phyloP scores from a whole-genome alignment of 2,888 invertebrate genomes.

The Leptopterna dolabrata region DNA sequence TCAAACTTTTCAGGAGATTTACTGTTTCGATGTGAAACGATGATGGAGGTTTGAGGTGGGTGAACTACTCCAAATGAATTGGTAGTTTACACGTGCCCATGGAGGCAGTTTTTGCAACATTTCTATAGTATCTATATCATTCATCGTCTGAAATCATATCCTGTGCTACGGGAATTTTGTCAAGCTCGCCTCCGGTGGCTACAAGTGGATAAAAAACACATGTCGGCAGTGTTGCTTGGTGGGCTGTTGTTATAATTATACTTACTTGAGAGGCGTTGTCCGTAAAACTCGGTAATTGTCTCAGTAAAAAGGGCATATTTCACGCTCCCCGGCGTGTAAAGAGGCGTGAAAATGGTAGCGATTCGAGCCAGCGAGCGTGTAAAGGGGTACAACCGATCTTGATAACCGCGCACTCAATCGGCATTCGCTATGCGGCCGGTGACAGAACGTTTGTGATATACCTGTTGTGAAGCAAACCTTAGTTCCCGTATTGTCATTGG shows the following conservation, averaged over 20 bases:
- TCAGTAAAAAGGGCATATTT: conserved; percentile 22
- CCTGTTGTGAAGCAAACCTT: not conserved
- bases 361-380: conserved; percentile 27
- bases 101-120: too few species aligned
- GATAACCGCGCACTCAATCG: conserved; percentile 5
- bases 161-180: too few species aligned
- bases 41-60: too few species aligned
- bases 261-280: not conserved
- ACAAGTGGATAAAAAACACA: not conserved
- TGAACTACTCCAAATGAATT: too few species aligned
- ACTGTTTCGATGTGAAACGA: too few species aligned
- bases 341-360: conserved; percentile 36
- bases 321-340: conserved; percentile 30
- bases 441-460: conserved; percentile 8
- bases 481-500: not conserved
- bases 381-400: not conserved
- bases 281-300: not conserved
- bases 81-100: too few species aligned
- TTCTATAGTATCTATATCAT: too few species aligned
- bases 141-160: too few species aligned
- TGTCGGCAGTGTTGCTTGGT: not conserved
- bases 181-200: too few species aligned
- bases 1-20: too few species aligned
- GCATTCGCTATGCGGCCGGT: not conserved
- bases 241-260: not conserved